Evolutionary conservation across 1,140 invertebrate species (phyloP).

Genomic region (Bactericera cockerelli): DNA sequence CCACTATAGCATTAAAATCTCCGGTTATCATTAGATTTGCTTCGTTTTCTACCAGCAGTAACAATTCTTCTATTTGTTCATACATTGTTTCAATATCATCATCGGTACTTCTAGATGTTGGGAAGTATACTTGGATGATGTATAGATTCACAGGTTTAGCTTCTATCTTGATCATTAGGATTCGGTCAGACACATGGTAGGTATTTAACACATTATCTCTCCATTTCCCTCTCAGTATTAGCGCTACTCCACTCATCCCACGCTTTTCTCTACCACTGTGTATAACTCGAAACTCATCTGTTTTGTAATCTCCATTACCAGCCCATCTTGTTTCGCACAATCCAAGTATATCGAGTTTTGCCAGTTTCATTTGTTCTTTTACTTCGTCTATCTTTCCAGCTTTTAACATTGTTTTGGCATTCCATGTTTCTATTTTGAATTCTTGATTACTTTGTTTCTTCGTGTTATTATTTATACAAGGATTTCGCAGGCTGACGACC

Average conservation of each 20-base stretch:
- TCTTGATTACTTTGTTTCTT: background rate
- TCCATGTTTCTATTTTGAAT: conserved; percentile 12
- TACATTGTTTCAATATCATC: conserved; percentile 11
- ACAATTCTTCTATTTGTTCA: conserved; percentile 7
- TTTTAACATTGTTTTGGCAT: conserved; percentile 6
- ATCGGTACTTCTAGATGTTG: conserved; percentile 10
- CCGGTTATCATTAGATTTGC: conserved; percentile 17
- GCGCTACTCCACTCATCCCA: too few species aligned
- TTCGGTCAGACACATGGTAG: too few species aligned
- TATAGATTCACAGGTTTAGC: conserved; percentile 1
- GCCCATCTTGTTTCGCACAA: conserved; percentile 10
- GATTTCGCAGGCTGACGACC: too few species aligned
- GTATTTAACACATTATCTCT: too few species aligned
- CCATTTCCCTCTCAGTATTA: too few species aligned
- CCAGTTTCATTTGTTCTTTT: background rate
- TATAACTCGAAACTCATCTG: too few species aligned
- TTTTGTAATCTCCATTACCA: too few species aligned
- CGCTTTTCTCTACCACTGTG: too few species aligned
- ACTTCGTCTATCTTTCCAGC: conserved; percentile 9
- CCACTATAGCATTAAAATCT: conserved; percentile 23
- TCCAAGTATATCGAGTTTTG: conserved; percentile 12
- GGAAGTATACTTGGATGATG: conserved; percentile 11
- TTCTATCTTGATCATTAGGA: conserved; percentile 11
- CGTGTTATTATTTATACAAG: background rate
- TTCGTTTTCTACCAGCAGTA: conserved; percentile 7